These are phyloP conservation scores for Coelopa frigida DNA, from an alignment of 1,140 invertebrate species.

Conservation along the genomic window DNA sequence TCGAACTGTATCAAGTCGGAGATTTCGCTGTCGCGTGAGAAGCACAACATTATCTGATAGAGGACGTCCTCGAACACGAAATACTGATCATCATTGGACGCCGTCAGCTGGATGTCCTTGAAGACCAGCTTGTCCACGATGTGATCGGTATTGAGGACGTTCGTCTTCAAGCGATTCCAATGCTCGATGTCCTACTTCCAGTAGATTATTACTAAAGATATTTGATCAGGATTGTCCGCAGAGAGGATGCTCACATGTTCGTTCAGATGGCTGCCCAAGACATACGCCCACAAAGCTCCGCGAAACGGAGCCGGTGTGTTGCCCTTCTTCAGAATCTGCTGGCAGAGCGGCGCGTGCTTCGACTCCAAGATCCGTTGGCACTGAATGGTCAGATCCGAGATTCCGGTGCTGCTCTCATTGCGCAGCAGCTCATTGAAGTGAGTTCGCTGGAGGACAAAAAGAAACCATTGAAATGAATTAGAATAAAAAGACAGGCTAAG, in stretches of 20 bases:
- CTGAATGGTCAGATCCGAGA: slow-evolving; percentile 21
- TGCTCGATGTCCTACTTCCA: slow-evolving; percentile 70
- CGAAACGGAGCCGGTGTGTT: slow-evolving; percentile 37
- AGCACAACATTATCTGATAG: slow-evolving; percentile 92
- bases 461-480: slow-evolving; percentile 7
- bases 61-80: slow-evolving; percentile 96
- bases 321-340: slow-evolving; percentile 41
- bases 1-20: slow-evolving; percentile 56
- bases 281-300: slow-evolving; percentile 38
- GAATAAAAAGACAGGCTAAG: slow-evolving; percentile 7
- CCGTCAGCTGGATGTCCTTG: slow-evolving; percentile 92
- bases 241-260: slow-evolving; percentile 29
- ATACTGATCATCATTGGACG: slow-evolving; percentile 95
- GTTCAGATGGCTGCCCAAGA: slow-evolving; percentile 37
- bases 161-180: slow-evolving; percentile 74
- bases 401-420: slow-evolving; percentile 20
- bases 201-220: slow-evolving; percentile 17
- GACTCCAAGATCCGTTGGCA: slow-evolving; percentile 35
- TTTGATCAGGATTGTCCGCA: no score
- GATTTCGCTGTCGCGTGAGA: slow-evolving; percentile 81
- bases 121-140: slow-evolving; percentile 91
- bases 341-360: slow-evolving; percentile 36
- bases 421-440: slow-evolving; percentile 35
- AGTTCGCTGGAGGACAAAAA: slow-evolving; percentile 14
- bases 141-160: slow-evolving; percentile 82